Percentiles rank a stretch among this genome's conserved stretches.
These are phyloP conservation scores for Antechinus stuartii DNA, from an alignment of 2,113 vertebrate species.

Conservation along the genomic window DNA sequence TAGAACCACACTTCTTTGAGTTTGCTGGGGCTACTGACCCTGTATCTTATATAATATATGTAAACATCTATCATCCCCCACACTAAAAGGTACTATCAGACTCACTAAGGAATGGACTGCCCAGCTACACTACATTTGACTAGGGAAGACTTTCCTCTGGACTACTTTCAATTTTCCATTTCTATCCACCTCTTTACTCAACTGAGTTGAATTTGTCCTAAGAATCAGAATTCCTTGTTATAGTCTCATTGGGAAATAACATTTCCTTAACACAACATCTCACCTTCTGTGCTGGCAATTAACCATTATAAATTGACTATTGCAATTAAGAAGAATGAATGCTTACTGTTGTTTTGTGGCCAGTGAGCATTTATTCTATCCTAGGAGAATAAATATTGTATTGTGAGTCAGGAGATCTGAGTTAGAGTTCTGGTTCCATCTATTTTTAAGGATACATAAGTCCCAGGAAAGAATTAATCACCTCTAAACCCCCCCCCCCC, in stretches of 20 bases:
- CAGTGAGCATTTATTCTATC: neutral
- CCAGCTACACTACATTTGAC: neutral
- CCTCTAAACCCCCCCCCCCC: too few relatives aligned
- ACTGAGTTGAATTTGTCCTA: neutral
- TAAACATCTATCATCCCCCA: neutral
- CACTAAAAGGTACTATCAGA: neutral
- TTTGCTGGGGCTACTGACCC: neutral
- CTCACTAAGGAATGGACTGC: neutral
- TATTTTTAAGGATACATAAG: neutral
- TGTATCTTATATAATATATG: neutral
- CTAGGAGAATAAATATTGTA: neutral
- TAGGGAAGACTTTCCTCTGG: neutral
- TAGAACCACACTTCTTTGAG: neutral
- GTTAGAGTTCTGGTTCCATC: neutral
- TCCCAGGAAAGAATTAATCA: neutral
- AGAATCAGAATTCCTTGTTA: neutral
- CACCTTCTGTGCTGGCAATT: neutral
- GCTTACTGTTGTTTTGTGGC: neutral
- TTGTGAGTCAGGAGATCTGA: neutral
- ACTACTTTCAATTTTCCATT: neutral
- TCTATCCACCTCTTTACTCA: neutral
- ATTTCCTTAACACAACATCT: neutral
- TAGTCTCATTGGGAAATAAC: neutral
- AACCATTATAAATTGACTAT: neutral
- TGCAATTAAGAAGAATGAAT: neutral